Base-by-base conservation (phyloP, 1,140 invertebrate genomes). In the Adoxophyes honmai region DNA sequence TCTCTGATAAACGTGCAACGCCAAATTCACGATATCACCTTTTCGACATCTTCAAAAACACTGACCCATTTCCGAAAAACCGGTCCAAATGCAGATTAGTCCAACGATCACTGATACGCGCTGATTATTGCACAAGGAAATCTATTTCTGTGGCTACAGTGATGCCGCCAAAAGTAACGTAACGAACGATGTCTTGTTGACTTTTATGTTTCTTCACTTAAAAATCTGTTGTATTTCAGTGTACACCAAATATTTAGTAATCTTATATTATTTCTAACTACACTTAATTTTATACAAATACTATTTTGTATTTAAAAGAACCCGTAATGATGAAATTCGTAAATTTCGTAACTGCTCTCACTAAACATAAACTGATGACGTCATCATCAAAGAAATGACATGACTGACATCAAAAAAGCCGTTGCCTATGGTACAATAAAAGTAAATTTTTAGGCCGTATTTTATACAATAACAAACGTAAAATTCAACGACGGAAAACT, bases 331-430 rank as follows among this genome's bases (percentile, higher is more conserved):
- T 64, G 57, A 61, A 69, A 68, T 81, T 76, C 55, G 62, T 64
- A 34, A 75, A 78, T 78, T 81, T 85, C 73, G 74, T 81, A 81
- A 85, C 67, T 67, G 64, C 55, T 70, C 38, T 70, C 70, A 65
- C 75, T 80, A 84, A 84, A 84, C 78, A 85, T 81, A 85, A 87
- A 87, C 78, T 86, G 77, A 79, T 86, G 83, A 88, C 80, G 82
- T 83, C 82, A 86, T 71, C 66, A 67, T 57, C 34, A 71, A 73
- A 73, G 76, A 79, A 68, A 75, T 72, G 75, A 77, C 77, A 44
- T n/a, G n/a, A n/a, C n/a, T n/a, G n/a, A n/a, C n/a, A n/a, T n/a
- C n/a, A n/a, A n/a, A n/a, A n/a, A n/a, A n/a, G n/a, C n/a, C n/a
- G n/a, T n/a, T 28, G 21, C 21, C 6, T 28, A 28, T 28, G 21